Percentiles rank a stretch among this genome's conserved stretches.
Conservation (phyloP, 2,888 invertebrate genomes). For the Geotrupes spiniger region DNA sequence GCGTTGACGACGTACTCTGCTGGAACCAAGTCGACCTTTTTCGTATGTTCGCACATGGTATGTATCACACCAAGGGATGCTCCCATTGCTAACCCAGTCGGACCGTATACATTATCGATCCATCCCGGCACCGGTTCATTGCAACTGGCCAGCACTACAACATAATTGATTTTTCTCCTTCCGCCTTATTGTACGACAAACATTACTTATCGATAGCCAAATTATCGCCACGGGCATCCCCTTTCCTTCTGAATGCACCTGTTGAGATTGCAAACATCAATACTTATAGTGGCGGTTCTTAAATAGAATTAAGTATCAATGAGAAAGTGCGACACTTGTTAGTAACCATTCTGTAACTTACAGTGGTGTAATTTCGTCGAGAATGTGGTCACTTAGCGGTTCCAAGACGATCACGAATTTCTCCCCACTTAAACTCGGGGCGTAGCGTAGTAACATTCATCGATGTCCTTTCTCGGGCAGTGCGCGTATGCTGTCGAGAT, state of each 20-base stretch:
- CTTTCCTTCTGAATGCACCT: conserved; percentile 56
- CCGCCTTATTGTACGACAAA: too few species aligned
- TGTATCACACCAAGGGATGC: conserved; percentile 74
- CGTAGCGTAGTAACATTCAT: conserved; percentile 57
- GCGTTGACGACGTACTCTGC: conserved; percentile 64
- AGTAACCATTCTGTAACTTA: conserved; percentile 29
- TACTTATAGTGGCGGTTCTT: neutral
- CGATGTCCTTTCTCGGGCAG: conserved; percentile 55
- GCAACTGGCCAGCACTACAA: conserved; percentile 63
- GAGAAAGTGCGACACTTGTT: neutral
- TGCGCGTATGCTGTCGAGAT: conserved; percentile 65
- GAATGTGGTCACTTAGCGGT: conserved; percentile 47
- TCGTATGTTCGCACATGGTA: conserved; percentile 67
- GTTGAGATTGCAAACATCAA: too few species aligned
- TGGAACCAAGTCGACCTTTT: conserved; percentile 71
- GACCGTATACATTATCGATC: conserved; percentile 92
- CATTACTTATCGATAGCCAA: conserved; percentile 62
- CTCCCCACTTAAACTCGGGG: conserved; percentile 41
- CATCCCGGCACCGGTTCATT: conserved; percentile 76
- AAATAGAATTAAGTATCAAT: neutral
- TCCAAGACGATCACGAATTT: conserved; percentile 46
- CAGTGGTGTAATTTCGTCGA: conserved; percentile 42
- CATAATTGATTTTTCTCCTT: too few species aligned
- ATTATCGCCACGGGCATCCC: conserved; percentile 65
- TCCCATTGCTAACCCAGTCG: conserved; percentile 71